These are phyloP conservation scores for Phocoena sinus DNA, from an alignment of 2,113 vertebrate species.

Conservation along the genomic window DNA sequence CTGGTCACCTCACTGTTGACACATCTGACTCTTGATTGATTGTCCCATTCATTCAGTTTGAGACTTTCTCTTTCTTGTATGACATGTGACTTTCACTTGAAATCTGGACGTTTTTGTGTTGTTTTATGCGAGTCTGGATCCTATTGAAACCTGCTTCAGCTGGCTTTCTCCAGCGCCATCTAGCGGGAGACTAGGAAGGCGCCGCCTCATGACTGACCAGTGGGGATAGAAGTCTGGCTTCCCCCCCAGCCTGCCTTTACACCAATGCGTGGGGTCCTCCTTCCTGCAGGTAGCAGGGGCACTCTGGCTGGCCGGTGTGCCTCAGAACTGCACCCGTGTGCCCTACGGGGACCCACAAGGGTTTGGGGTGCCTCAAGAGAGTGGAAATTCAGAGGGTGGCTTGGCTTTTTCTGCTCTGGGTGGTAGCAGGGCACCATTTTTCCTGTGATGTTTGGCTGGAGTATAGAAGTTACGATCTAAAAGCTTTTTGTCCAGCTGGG, in stretches of 20 bases:
- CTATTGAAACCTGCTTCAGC: neutral
- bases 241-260: rapidly evolving
- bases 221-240: neutral
- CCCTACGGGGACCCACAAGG: rapidly evolving
- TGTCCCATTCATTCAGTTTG: rapidly evolving
- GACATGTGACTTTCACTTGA: neutral
- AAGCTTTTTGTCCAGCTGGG: neutral
- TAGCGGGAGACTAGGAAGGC: too few species aligned
- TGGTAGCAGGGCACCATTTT: too few species aligned
- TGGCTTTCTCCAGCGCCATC: rapidly evolving
- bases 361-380: rapidly evolving
- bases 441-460: too few species aligned
- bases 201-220: rapidly evolving
- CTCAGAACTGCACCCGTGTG: rapidly evolving
- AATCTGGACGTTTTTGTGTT: rapidly evolving
- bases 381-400: too few species aligned
- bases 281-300: rapidly evolving
- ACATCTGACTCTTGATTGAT: neutral
- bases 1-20: rapidly evolving
- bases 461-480: too few species aligned
- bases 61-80: neutral
- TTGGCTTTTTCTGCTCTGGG: neutral
- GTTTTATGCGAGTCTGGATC: too few species aligned
- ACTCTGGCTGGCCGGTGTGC: rapidly evolving
- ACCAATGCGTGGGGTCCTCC: rapidly evolving